Conservation (phyloP, 2,113 vertebrate species). For the Microtus pennsylvanicus region DNA sequence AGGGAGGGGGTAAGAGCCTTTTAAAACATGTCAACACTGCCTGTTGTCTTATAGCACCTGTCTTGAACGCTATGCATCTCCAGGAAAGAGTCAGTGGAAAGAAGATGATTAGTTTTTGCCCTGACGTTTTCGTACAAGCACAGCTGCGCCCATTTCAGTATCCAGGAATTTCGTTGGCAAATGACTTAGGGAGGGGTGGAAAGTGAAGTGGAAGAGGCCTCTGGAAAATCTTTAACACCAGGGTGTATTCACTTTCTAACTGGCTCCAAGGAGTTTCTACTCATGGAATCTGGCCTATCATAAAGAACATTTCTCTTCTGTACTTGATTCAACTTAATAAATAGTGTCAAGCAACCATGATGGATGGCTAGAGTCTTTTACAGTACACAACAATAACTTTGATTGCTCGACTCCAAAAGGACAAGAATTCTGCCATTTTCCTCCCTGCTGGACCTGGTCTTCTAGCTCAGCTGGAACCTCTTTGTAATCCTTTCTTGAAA, state of each 20-base stretch:
- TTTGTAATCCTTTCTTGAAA: background rate
- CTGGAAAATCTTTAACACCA: slow-evolving; percentile 73
- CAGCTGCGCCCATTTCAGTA: slow-evolving; percentile 64
- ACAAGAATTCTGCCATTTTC: background rate
- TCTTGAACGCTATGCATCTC: slow-evolving; percentile 19
- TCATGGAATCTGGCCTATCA: slow-evolving; percentile 80
- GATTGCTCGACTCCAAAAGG: background rate
- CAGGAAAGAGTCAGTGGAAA: slow-evolving; percentile 48
- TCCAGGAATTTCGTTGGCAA: slow-evolving; percentile 74
- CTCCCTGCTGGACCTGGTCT: background rate
- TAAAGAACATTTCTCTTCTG: slow-evolving; percentile 64
- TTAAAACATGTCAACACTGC: slow-evolving; percentile 36
- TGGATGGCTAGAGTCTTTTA: slow-evolving; percentile 7
- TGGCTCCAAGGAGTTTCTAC: slow-evolving; percentile 68
- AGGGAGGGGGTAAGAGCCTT: slow-evolving; percentile 30
- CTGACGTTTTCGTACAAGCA: slow-evolving; percentile 51
- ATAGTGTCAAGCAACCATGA: slow-evolving; percentile 44
- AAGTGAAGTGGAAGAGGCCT: slow-evolving; percentile 70
- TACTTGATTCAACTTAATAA: slow-evolving; percentile 72
- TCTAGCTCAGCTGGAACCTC: background rate
- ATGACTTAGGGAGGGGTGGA: slow-evolving; percentile 72
- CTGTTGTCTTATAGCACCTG: slow-evolving; percentile 76
- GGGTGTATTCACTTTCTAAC: slow-evolving; percentile 64
- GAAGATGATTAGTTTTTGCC: slow-evolving; percentile 61
- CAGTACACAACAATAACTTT: slow-evolving; percentile 31